Evolutionary conservation across 2,888 invertebrate genomes (phyloP).

Genomic region (Brenthis hecate): DNA sequence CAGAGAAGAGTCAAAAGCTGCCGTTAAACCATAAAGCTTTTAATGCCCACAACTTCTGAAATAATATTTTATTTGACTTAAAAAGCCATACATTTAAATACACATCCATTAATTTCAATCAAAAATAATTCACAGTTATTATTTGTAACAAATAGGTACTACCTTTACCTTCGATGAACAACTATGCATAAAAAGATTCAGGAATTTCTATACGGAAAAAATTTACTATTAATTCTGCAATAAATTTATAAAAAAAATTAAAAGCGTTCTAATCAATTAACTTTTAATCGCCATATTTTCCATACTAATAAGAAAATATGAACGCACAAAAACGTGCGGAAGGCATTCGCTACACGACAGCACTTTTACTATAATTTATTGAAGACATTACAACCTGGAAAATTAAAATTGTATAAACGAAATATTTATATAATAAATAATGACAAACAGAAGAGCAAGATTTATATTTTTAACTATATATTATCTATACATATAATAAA

Average conservation of each 20-base stretch:
- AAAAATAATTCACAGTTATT: too few species aligned
- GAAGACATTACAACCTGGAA: neutral
- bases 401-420: neutral
- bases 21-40: too few species aligned
- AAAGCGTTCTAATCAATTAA: conserved; percentile 5
- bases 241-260: too few species aligned
- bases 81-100: too few species aligned
- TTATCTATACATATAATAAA: too few species aligned
- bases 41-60: too few species aligned
- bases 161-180: too few species aligned
- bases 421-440: neutral
- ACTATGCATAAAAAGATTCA: neutral
- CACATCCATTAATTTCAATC: too few species aligned
- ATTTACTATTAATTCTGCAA: neutral
- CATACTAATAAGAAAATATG: neutral
- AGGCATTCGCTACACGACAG: conserved; percentile 8
- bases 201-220: neutral
- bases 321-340: conserved; percentile 7
- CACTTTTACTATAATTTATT: conserved; percentile 16
- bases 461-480: neutral
- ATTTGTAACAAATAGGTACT: too few species aligned
- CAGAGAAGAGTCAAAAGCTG: too few species aligned
- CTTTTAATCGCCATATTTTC: conserved; percentile 1
- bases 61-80: too few species aligned
- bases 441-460: neutral